A percentile compares a stretch with the other conserved stretches of the same genome.
These are phyloP conservation scores for Torymus texanus DNA, from an alignment of 2,888 invertebrate species.

Conservation along the genomic window DNA sequence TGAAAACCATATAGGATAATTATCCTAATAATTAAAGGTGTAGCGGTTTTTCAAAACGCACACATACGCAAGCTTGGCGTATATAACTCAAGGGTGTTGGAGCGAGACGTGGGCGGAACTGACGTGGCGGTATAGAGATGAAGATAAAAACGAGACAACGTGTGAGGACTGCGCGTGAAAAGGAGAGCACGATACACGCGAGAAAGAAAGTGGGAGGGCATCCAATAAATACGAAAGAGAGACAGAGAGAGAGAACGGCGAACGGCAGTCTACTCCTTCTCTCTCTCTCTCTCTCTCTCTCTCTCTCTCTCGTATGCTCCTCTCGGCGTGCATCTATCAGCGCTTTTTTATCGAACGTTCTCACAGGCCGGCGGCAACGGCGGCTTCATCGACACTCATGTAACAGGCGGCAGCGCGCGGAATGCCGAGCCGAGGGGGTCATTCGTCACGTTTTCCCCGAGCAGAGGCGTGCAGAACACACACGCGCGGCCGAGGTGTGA, in stretches of 20 bases:
- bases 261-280: slow-evolving; percentile 59
- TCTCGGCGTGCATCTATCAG: slow-evolving; percentile 56
- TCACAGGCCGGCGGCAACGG: slow-evolving; percentile 59
- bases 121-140: slow-evolving; percentile 51
- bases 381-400: slow-evolving; percentile 54
- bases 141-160: slow-evolving; percentile 49
- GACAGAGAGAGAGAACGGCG: slow-evolving; percentile 38
- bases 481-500: slow-evolving; percentile 63
- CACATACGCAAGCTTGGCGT: not conserved
- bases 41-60: too few relatives aligned
- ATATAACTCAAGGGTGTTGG: slow-evolving; percentile 40
- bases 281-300: not conserved
- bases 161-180: slow-evolving; percentile 10
- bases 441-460: slow-evolving; percentile 65
- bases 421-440: slow-evolving; percentile 61
- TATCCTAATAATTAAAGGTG: too few relatives aligned
- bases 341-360: slow-evolving; percentile 66
- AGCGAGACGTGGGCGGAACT: slow-evolving; percentile 55
- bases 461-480: slow-evolving; percentile 62
- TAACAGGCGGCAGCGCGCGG: slow-evolving; percentile 56
- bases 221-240: slow-evolving; percentile 43
- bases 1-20: too few relatives aligned
- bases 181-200: slow-evolving; percentile 3
- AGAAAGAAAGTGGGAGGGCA: slow-evolving; percentile 41
- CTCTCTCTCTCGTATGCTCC: not conserved